Evolutionary conservation across 1,140 invertebrate species (phyloP).

Genomic region (Hylaeus anthracinus): DNA sequence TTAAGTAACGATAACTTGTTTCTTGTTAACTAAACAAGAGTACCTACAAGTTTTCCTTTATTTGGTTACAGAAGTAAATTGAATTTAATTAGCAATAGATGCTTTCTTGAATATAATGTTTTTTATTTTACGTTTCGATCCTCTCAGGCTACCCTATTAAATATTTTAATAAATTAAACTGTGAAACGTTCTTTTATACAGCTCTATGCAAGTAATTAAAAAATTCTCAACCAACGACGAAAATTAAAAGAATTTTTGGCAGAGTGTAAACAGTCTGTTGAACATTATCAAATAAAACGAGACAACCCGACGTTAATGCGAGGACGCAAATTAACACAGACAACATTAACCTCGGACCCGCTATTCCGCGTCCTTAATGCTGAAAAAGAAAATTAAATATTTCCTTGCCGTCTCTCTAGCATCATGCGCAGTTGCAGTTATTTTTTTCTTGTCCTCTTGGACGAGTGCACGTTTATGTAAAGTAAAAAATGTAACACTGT

Average conservation of each 20-base stretch:
- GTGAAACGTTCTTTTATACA: too few relatives aligned
- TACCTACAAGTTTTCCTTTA: not conserved
- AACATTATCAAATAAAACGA: not conserved
- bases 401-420: not conserved
- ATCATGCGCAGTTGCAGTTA: too few relatives aligned
- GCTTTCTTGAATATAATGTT: too few relatives aligned
- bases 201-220: constrained; percentile 18
- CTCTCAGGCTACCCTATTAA: too few relatives aligned
- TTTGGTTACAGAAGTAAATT: too few relatives aligned
- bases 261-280: not conserved
- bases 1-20: too few relatives aligned
- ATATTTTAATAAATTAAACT: not conserved
- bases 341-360: not conserved
- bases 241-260: not conserved
- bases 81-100: too few relatives aligned
- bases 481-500: not conserved
- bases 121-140: too few relatives aligned
- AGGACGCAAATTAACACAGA: not conserved
- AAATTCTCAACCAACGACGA: not conserved
- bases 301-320: not conserved
- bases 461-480: too few relatives aligned
- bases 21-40: too few relatives aligned
- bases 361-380: not conserved
- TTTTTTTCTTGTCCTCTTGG: not conserved
- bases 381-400: constrained; percentile 1